Conservation (phyloP, 2,888 invertebrate genomes). For the Trachelus tabidus region DNA sequence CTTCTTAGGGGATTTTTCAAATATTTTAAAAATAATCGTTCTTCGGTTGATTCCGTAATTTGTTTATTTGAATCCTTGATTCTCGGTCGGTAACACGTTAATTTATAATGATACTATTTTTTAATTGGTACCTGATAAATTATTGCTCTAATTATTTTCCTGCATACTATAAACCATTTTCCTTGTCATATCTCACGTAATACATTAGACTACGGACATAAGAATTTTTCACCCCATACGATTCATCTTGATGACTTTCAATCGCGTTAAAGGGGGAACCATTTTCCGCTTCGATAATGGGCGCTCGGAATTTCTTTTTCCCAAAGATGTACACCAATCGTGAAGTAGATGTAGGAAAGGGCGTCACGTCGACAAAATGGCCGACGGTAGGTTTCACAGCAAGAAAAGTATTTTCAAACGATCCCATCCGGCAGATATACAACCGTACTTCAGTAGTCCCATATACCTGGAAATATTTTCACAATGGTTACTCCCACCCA, state of each 20-base stretch:
- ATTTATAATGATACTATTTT: neutral
- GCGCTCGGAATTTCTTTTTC: conserved; percentile 20
- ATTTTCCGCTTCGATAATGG: conserved; percentile 14
- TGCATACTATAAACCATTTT: neutral
- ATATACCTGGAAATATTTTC: neutral
- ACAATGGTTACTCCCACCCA: neutral
- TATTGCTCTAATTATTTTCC: neutral
- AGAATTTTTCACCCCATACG: neutral
- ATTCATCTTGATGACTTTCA: conserved; percentile 5
- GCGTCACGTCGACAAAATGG: conserved; percentile 22
- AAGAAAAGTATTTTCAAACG: conserved; percentile 2
- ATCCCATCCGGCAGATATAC: neutral
- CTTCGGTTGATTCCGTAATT: neutral
- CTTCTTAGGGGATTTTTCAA: neutral
- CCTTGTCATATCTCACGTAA: neutral
- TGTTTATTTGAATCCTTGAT: neutral
- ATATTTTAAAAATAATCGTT: neutral
- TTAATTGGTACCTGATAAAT: neutral
- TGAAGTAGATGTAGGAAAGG: conserved; percentile 11
- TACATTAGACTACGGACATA: neutral
- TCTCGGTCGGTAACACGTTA: neutral
- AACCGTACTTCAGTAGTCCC: neutral
- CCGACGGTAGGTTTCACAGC: conserved; percentile 25
- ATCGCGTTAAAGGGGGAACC: conserved; percentile 2
- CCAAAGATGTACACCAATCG: conserved; percentile 13